Evolutionary conservation across 2,113 vertebrate genomes (phyloP).

Genomic region (Microtus montanus): DNA sequence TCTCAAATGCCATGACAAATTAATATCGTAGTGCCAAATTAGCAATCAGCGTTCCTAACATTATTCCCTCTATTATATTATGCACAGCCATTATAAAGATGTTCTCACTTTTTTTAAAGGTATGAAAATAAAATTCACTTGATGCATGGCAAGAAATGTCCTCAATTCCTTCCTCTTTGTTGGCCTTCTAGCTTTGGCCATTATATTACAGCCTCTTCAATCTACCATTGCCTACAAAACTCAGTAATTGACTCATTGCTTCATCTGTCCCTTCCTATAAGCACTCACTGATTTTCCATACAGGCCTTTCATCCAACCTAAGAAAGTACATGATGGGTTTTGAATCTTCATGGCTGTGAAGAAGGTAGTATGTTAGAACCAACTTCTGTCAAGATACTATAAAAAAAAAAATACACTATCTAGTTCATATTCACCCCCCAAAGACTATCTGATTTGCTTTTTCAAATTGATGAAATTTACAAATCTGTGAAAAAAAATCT

Average conservation of each 20-base stretch:
- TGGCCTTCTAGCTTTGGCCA: background rate
- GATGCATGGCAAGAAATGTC: background rate
- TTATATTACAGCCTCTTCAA: background rate
- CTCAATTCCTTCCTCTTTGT: background rate
- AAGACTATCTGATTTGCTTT: conserved; percentile 7
- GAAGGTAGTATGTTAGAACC: background rate
- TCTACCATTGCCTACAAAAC: background rate
- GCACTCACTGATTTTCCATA: background rate
- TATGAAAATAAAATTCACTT: conserved; percentile 54
- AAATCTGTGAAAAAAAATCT: background rate
- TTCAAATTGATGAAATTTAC: conserved; percentile 16
- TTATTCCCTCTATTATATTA: conserved; percentile 39
- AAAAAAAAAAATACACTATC: background rate
- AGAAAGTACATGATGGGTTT: background rate
- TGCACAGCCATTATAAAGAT: conserved; percentile 40
- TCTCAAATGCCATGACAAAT: conserved; percentile 55
- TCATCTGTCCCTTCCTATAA: background rate
- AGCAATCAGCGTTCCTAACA: conserved; percentile 15
- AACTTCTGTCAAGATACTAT: background rate
- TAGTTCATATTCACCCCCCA: background rate
- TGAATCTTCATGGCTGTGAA: background rate
- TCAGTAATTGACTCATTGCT: conserved; percentile 26
- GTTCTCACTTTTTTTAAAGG: conserved; percentile 31
- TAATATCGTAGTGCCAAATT: conserved; percentile 53
- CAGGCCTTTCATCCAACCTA: background rate